Base-by-base conservation (phyloP, 92 coral and sea anemone species). In the Zoanthus solanderi region DNA sequence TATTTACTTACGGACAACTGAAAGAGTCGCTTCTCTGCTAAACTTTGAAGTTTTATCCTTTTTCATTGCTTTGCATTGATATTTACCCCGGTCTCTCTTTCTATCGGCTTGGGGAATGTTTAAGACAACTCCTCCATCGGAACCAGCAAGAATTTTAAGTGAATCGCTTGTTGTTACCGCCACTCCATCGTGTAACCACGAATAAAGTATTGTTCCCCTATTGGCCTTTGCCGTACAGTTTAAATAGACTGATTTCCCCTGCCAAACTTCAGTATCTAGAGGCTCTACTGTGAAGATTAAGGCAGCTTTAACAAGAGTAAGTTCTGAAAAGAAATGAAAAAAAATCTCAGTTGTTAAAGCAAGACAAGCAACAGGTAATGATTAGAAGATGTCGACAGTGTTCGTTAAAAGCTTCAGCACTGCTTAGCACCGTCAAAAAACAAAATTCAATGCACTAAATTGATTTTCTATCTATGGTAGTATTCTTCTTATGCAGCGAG, bases 201-300 rank as follows among this genome's bases (percentile, higher is more conserved):
- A 63, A 74, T 95, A 95, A 13, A 2, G 30, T 50, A 94, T 45
- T 23, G 37, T 89, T 9, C 78, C 80, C 6, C 56, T 52, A 18
- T 15, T 72, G 12, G 72, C 48, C 0, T 45, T 54, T 0, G 96
- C 98, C 8, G 90, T 75, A 81, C 98, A 95, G 37, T 84, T 80
- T 17, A 95, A 72, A 28, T 76, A 71, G 1, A 83, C 91, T 61
- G 93, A 82, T 14, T 75, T 57, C 32, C 96, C 98, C 56, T 10
- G 75, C 16, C 65, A 29, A 28, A 91, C 98, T 42, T 86, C 86
- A 46, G 82, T 78, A 17, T 69, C 30, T 1, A 67, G 10, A 11
- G 98, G 98, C 30, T 95, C 81, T 47, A 78, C 82, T 14, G 79
- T 58, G 74, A 94, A 93, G 11, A 54, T 45, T 1, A 95, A 65